Base-by-base conservation (phyloP, 2,797 vertebrate genomes). In the Ceyx erithaca region DNA sequence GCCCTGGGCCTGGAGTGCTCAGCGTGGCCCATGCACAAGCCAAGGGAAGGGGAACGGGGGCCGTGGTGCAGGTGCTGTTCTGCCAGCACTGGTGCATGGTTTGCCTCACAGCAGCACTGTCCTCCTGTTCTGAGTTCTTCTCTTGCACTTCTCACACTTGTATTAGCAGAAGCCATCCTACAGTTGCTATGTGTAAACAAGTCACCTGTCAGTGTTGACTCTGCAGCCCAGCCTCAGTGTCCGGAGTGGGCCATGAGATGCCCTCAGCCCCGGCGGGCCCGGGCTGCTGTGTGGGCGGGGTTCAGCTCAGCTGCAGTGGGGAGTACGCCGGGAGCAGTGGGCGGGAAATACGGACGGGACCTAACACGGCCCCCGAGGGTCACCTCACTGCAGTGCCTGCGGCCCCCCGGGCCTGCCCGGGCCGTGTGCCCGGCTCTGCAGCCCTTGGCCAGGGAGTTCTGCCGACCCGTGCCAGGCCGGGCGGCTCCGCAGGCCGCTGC, bases 361-460 rank as follows among this genome's bases (percentile, higher is more conserved):
- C 16, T 4, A 2, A 1, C 0, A 0, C 0, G 14, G 35, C 12
- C 48, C 25, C 1, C 17, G 8, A 9, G 33, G 33, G 33, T 33
- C 33, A 33, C n/a, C 51, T 16, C 14, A n/a, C 80, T 16, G 51
- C 15, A 19, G n/a, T 3, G 8, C 64, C 37, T 48, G 70, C 48
- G 33, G 14, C 48, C 14, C 14, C 48, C 48, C 75, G 23, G 20
- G 30, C 35, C 35, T 52, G 45, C 45, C 52, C 63, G 37, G 37
- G 37, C 37, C 14, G 37, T 14, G 37, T 40, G 37, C 37, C 37
- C 14, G 14, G 37, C 37, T 40, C 37, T 40, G 37, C 37, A 6
- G 37, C 14, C 37, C 37, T 14, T 40, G 37, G 37, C 37, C 37
- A 40, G 37, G 37, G 37, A 6, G 37, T 40, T 40, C 37, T 40